These are phyloP conservation scores for Apostichopus japonicus DNA, from an alignment of 35 echinoderm and acorn worm species.

Conservation along the genomic window DNA sequence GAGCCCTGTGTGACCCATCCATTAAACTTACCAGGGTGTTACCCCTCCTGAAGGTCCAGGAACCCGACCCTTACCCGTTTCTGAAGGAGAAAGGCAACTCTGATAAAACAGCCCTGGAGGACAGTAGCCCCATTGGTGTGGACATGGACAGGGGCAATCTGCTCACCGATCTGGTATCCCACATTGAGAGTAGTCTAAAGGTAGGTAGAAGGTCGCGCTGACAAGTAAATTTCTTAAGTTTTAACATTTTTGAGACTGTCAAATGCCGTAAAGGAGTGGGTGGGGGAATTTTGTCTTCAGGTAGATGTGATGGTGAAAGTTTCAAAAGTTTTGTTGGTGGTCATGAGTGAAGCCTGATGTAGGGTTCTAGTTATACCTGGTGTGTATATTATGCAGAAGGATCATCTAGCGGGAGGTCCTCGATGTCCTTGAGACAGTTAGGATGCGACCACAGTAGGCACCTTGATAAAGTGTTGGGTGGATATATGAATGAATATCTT, in stretches of 20 bases:
- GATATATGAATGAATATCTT: no score
- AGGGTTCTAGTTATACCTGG: no score
- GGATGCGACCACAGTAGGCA: no score
- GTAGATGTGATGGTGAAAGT: not conserved
- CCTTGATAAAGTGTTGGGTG: no score
- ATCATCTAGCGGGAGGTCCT: no score
- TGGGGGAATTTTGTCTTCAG: not conserved
- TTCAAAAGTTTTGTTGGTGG: no score
- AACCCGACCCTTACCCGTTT: constrained; percentile 25
- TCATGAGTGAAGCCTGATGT: no score
- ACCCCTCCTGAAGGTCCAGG: constrained; percentile 80
- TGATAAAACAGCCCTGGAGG: constrained; percentile 67
- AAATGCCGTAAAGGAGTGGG: not conserved
- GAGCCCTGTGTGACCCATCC: constrained; percentile 89
- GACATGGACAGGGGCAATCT: constrained; percentile 58
- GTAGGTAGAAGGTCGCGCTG: not conserved
- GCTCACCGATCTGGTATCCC: constrained; percentile 68
- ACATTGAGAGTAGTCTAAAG: constrained; percentile 77
- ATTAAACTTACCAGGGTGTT: constrained; percentile 90
- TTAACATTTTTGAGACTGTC: not conserved
- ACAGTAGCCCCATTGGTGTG: constrained; percentile 63
- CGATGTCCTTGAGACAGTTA: no score
- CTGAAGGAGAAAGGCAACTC: constrained; percentile 61
- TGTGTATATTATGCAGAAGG: no score
- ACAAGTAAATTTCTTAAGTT: no score